Conservation (phyloP, 2,888 invertebrate genomes). For the Tolmerus cingulatus region DNA sequence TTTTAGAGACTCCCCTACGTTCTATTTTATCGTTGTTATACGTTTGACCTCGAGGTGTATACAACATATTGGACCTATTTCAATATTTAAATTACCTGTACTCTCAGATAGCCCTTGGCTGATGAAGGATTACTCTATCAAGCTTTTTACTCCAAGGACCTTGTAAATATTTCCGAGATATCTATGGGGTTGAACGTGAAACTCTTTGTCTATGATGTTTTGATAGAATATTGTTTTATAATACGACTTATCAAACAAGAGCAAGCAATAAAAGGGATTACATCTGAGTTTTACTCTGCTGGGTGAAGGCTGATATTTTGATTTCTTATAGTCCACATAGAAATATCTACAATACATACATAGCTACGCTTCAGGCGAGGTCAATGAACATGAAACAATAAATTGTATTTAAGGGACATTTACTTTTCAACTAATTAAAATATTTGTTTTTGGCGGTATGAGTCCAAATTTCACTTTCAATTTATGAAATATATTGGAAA, state of each 20-base stretch:
- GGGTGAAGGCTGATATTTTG: not conserved
- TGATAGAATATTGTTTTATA: not conserved
- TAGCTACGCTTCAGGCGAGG: not conserved
- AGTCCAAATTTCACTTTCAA: no score
- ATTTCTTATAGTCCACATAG: not conserved
- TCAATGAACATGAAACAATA: not conserved
- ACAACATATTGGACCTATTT: not conserved
- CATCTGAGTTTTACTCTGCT: not conserved
- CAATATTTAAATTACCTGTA: not conserved
- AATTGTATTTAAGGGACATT: not conserved
- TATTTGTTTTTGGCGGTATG: not conserved
- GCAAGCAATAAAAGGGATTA: not conserved
- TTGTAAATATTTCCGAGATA: not conserved
- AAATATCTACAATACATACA: not conserved
- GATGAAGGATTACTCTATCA: not conserved
- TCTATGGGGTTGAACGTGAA: not conserved
- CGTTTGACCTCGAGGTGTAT: not conserved
- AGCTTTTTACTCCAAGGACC: not conserved
- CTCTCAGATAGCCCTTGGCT: not conserved
- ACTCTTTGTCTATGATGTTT: not conserved
- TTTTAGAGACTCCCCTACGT: not conserved
- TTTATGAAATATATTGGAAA: no score
- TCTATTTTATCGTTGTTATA: not conserved
- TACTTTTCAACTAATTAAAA: not conserved
- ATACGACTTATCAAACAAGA: not conserved